These are phyloP conservation scores for Spodoptera littoralis DNA, from an alignment of 2,888 invertebrate species.

Conservation along the genomic window DNA sequence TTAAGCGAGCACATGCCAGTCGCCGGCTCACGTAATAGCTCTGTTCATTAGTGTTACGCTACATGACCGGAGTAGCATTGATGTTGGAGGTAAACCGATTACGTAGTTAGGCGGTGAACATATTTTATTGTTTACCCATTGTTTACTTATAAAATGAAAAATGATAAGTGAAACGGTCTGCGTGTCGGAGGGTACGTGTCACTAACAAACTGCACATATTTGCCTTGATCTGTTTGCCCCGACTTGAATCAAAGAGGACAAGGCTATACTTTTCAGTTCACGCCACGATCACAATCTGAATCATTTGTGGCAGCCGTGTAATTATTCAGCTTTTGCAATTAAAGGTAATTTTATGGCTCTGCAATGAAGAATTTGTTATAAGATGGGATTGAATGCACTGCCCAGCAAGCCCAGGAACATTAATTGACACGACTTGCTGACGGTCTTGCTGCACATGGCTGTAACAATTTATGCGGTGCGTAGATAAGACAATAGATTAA, in stretches of 20 bases:
- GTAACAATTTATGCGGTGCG: slow-evolving; percentile 12
- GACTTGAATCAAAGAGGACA: slow-evolving; percentile 75
- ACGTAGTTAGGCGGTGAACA: slow-evolving; percentile 27
- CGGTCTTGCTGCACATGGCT: slow-evolving; percentile 16
- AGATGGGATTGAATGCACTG: slow-evolving; percentile 23
- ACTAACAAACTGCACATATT: slow-evolving; percentile 62
- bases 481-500: slow-evolving; percentile 35
- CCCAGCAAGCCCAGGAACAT: slow-evolving; percentile 30
- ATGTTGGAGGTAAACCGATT: slow-evolving; percentile 44
- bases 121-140: slow-evolving; percentile 31
- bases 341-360: slow-evolving; percentile 45
- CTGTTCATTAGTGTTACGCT: slow-evolving; percentile 33
- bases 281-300: slow-evolving; percentile 72
- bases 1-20: slow-evolving; percentile 2
- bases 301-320: slow-evolving; percentile 66
- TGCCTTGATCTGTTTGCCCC: slow-evolving; percentile 79
- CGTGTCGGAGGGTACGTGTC: slow-evolving; percentile 66
- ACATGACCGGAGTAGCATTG: slow-evolving; percentile 42
- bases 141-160: slow-evolving; percentile 18
- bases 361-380: slow-evolving; percentile 28
- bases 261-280: slow-evolving; percentile 80
- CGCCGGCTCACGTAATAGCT: slow-evolving; percentile 14
- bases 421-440: slow-evolving; percentile 16
- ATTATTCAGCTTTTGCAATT: slow-evolving; percentile 67
- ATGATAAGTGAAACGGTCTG: slow-evolving; percentile 50